Percentiles rank a stretch among this genome's conserved stretches.
phyloP scores from a whole-genome alignment of 2,888 invertebrate species.

The Folsomia candida region DNA sequence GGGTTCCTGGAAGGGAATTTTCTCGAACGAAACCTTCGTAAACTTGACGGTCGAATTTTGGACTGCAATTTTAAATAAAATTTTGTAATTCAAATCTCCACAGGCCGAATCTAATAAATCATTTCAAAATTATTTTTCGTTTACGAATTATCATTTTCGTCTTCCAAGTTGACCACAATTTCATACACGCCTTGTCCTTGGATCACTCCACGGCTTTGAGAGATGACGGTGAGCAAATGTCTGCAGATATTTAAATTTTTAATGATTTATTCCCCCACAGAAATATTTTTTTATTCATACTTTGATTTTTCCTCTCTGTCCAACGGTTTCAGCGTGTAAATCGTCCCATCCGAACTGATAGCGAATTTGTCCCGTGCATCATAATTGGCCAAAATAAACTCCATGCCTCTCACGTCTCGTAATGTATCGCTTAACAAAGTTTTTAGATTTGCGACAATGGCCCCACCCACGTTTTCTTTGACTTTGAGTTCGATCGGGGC shows the following conservation, averaged over 20 bases:
- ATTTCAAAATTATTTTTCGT: too few species aligned
- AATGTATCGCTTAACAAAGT: constrained; percentile 34
- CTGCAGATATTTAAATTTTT: constrained; percentile 23
- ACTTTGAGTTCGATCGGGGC: constrained; percentile 62
- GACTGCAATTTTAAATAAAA: constrained; percentile 56
- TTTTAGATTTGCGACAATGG: constrained; percentile 44
- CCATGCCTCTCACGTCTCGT: constrained; percentile 38
- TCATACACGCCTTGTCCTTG: constrained; percentile 74
- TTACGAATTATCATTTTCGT: constrained; percentile 73
- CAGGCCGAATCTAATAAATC: not conserved
- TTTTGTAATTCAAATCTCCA: not conserved
- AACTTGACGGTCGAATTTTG: constrained; percentile 67
- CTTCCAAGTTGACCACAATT: constrained; percentile 73
- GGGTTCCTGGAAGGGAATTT: constrained; percentile 69
- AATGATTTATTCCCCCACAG: too few species aligned
- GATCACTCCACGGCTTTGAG: constrained; percentile 67
- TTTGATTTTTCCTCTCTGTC: constrained; percentile 72
- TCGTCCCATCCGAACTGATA: constrained; percentile 73
- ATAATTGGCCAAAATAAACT: constrained; percentile 77
- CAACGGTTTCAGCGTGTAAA: constrained; percentile 72
- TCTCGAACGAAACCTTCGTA: constrained; percentile 78
- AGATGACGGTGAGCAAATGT: constrained; percentile 70
- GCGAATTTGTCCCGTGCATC: constrained; percentile 76
- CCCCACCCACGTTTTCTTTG: constrained; percentile 51
- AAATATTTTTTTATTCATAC: too few species aligned